These are phyloP conservation scores for Falcunculus frontatus DNA, from an alignment of 2,113 vertebrate genomes.

Conservation along the genomic window DNA sequence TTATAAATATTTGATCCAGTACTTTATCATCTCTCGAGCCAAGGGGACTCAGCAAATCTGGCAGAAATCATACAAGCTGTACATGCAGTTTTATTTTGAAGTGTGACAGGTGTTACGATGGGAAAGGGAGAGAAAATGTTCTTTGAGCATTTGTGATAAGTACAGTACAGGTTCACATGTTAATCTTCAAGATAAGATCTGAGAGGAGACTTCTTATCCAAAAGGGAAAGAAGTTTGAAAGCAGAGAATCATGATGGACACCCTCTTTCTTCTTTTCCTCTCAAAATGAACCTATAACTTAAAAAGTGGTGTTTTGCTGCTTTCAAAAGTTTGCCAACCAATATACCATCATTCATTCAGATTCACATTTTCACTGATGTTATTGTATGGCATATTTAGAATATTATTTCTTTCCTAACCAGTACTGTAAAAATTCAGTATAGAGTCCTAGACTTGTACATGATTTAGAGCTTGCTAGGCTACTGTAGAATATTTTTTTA, in stretches of 20 bases:
- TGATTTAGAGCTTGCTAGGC: neutral
- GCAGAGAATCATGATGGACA: neutral
- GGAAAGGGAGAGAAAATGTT: neutral
- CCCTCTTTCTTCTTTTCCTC: neutral
- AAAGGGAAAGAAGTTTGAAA: neutral
- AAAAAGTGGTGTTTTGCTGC: neutral
- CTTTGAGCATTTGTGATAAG: neutral
- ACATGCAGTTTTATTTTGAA: neutral
- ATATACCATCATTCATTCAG: neutral
- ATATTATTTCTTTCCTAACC: neutral
- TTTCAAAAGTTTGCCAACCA: neutral
- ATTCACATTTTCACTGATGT: neutral
- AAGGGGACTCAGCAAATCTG: neutral
- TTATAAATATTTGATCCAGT: conserved; percentile 25
- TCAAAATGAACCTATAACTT: neutral
- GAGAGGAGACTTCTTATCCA: neutral
- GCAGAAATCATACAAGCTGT: neutral
- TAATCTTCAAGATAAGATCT: neutral
- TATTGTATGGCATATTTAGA: neutral
- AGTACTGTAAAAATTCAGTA: neutral
- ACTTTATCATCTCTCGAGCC: neutral
- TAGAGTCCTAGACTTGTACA: neutral
- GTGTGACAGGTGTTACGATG: neutral
- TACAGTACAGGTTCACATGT: neutral
- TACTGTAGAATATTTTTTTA: neutral